phyloP scores from a whole-genome alignment of 2,797 vertebrate species.

The Ptychobarbus kaznakovi region DNA sequence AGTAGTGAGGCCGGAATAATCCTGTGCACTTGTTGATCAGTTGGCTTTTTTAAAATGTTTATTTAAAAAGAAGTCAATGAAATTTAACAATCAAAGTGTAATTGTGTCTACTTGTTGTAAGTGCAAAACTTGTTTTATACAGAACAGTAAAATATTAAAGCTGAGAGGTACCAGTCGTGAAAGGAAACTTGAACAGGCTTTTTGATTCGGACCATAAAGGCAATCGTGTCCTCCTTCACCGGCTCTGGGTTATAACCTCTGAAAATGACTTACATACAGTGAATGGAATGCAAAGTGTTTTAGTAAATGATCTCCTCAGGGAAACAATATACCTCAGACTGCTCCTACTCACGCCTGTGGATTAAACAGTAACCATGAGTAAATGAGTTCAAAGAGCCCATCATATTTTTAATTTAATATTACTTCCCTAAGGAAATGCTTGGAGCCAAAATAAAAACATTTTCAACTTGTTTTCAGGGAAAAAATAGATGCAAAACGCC shows the following conservation, averaged over 20 bases:
- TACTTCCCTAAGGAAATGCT: constrained; percentile 70
- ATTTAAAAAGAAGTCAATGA: constrained; percentile 51
- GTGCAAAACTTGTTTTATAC: constrained; percentile 60
- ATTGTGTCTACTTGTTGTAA: neutral
- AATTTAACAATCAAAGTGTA: neutral
- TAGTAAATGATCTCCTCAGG: constrained; percentile 71
- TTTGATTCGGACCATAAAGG: constrained; percentile 36
- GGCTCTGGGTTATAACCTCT: constrained; percentile 50
- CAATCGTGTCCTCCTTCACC: constrained; percentile 34
- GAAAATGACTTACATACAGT: constrained; percentile 59
- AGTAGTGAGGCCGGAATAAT: constrained; percentile 73
- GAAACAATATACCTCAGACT: constrained; percentile 70
- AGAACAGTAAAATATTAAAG: constrained; percentile 9
- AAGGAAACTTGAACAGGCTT: constrained; percentile 61
- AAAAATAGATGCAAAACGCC: neutral
- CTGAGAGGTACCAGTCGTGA: constrained; percentile 61
- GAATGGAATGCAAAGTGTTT: constrained; percentile 64
- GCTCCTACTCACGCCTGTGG: constrained; percentile 72
- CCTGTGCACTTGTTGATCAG: constrained; percentile 77
- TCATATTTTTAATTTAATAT: constrained; percentile 73
- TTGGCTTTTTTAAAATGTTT: constrained; percentile 70
- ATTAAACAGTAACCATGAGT: constrained; percentile 82
- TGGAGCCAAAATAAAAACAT: constrained; percentile 64
- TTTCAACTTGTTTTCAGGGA: neutral
- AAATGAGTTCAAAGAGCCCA: constrained; percentile 78